phyloP scores from a whole-genome alignment of 2,797 vertebrate genomes.

The Danio choprae region DNA sequence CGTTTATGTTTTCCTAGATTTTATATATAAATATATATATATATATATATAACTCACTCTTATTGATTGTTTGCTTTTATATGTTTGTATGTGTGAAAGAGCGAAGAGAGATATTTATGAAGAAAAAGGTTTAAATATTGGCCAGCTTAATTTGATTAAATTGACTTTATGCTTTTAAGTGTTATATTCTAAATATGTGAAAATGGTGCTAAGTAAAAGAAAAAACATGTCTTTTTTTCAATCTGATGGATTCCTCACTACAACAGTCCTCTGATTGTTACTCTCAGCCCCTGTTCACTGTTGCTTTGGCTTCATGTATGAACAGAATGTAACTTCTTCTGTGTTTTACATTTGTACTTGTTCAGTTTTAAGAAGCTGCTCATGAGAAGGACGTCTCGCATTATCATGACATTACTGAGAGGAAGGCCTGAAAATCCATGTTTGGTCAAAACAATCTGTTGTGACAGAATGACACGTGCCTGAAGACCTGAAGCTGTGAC shows the following conservation, averaged over 20 bases:
- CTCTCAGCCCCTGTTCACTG: slow-evolving; percentile 16
- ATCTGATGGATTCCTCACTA: background rate
- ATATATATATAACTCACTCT: too few relatives aligned
- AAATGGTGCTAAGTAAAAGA: slow-evolving; percentile 9
- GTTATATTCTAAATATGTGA: slow-evolving; percentile 9
- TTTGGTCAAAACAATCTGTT: slow-evolving; percentile 69
- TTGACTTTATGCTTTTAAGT: slow-evolving; percentile 2
- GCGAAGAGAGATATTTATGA: slow-evolving; percentile 54
- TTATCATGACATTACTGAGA: slow-evolving; percentile 37
- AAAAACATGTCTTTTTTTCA: background rate
- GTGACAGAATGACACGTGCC: slow-evolving; percentile 80
- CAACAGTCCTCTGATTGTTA: background rate
- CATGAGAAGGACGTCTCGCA: slow-evolving; percentile 24
- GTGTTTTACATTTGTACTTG: background rate
- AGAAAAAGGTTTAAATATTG: slow-evolving; percentile 23
- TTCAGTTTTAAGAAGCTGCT: slow-evolving; percentile 34
- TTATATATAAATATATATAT: slow-evolving; percentile 38
- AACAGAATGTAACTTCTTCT: slow-evolving; percentile 39
- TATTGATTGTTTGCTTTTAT: slow-evolving; percentile 75
- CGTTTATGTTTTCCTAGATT: slow-evolving; percentile 79
- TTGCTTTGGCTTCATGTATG: slow-evolving; percentile 20
- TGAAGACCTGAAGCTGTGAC: slow-evolving; percentile 89
- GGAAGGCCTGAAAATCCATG: slow-evolving; percentile 68
- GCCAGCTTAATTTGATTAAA: background rate
- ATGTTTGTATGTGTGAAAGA: slow-evolving; percentile 49